Conservation (phyloP, 2,113 vertebrate species). For the Leucoraja erinaceus region DNA sequence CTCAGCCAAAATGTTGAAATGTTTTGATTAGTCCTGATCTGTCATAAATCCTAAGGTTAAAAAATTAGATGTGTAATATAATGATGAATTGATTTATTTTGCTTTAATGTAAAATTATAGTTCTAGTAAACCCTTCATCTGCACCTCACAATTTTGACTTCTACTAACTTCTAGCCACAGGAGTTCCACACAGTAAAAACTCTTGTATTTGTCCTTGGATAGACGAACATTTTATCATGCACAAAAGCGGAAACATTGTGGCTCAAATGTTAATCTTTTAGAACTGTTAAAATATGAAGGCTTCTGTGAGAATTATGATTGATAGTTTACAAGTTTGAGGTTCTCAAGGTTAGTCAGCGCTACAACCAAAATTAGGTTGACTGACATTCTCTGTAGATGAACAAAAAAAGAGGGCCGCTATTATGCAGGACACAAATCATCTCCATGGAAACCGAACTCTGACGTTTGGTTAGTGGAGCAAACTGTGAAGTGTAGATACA, state of each 20-base stretch:
- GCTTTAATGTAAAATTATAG: background rate
- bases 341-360: background rate
- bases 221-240: background rate
- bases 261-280: background rate
- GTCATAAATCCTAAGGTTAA: background rate
- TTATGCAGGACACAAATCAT: slow-evolving; percentile 27
- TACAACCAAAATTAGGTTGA: background rate
- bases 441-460: slow-evolving; percentile 19
- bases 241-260: background rate
- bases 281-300: background rate
- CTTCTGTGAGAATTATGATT: background rate
- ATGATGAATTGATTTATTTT: background rate
- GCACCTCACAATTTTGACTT: background rate
- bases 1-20: background rate
- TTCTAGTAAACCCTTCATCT: too few relatives aligned
- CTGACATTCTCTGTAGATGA: slow-evolving; percentile 19
- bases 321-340: background rate
- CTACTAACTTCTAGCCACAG: background rate
- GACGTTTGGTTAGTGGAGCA: background rate
- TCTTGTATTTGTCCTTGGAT: background rate
- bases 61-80: background rate
- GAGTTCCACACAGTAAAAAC: background rate
- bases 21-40: background rate
- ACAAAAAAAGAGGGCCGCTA: background rate
- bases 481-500: background rate